A percentile compares a stretch with the other conserved stretches of the same genome.
These are phyloP conservation scores for Dendrocincla fuliginosa DNA, from an alignment of 2,797 vertebrate genomes.

Conservation along the genomic window DNA sequence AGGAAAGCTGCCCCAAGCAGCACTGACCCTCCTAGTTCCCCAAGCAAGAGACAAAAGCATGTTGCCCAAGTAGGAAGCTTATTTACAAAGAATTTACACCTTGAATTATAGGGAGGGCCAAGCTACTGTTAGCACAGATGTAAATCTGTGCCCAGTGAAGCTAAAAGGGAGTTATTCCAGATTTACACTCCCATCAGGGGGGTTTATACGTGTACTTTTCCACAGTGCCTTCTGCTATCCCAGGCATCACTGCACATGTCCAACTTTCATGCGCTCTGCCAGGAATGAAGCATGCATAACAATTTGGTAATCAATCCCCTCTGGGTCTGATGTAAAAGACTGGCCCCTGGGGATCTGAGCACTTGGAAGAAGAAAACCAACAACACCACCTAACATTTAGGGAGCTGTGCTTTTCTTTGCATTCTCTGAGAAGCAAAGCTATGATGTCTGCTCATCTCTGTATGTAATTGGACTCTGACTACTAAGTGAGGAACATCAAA, in stretches of 20 bases:
- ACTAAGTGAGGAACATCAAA: not conserved
- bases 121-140: not conserved
- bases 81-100: not conserved
- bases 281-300: not conserved
- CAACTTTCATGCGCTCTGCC: not conserved
- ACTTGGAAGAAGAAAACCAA: conserved; percentile 12
- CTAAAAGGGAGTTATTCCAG: conserved; percentile 37
- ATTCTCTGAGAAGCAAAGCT: not conserved
- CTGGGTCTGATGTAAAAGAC: not conserved
- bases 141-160: conserved; percentile 37
- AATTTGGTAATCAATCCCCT: not conserved
- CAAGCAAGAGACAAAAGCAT: not conserved
- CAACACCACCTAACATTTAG: conserved; percentile 5
- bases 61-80: not conserved
- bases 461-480: not conserved
- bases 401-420: not conserved
- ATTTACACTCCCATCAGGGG: conserved; percentile 4
- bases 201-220: not conserved
- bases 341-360: not conserved
- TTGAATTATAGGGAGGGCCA: conserved; percentile 5
- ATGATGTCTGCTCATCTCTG: not conserved
- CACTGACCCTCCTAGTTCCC: not conserved
- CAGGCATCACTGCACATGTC: not conserved
- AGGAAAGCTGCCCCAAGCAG: not conserved
- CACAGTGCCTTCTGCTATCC: not conserved